Evolutionary conservation across 2,113 vertebrate genomes (phyloP).

Genomic region (Pionites leucogaster): DNA sequence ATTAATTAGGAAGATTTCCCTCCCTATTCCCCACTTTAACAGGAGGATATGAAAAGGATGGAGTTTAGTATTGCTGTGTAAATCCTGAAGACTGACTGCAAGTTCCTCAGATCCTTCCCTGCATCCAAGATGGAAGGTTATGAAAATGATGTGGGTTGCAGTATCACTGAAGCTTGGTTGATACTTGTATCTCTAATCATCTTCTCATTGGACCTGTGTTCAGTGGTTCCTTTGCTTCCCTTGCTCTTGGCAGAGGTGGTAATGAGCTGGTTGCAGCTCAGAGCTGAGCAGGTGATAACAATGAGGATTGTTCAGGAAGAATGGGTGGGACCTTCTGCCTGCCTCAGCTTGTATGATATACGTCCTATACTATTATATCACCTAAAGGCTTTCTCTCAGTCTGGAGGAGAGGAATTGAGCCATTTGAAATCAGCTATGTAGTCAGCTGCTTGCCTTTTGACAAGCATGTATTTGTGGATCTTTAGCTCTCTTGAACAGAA

Average conservation of each 20-base stretch:
- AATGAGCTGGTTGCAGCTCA: constrained; percentile 47
- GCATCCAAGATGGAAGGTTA: constrained; percentile 22
- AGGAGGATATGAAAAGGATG: neutral
- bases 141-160: constrained; percentile 59
- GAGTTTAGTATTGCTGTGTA: neutral
- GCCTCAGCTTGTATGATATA: constrained; percentile 49
- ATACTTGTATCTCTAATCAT: constrained; percentile 53
- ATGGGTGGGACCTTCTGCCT: constrained; percentile 52
- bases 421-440: neutral
- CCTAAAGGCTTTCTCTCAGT: constrained; percentile 37
- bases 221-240: constrained; percentile 50
- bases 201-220: constrained; percentile 38
- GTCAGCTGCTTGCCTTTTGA: constrained; percentile 3
- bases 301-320: constrained; percentile 62
- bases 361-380: constrained; percentile 22
- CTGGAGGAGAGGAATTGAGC: constrained; percentile 1
- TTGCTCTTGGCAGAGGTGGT: constrained; percentile 40
- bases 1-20: neutral
- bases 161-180: constrained; percentile 46
- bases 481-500: neutral
- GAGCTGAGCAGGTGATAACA: constrained; percentile 43
- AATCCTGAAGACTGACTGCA: neutral
- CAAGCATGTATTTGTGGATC: neutral
- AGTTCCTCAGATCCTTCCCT: neutral
- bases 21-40: neutral